phyloP scores from a whole-genome alignment of 2,797 vertebrate genomes.

The Chiloscyllium punctatum region DNA sequence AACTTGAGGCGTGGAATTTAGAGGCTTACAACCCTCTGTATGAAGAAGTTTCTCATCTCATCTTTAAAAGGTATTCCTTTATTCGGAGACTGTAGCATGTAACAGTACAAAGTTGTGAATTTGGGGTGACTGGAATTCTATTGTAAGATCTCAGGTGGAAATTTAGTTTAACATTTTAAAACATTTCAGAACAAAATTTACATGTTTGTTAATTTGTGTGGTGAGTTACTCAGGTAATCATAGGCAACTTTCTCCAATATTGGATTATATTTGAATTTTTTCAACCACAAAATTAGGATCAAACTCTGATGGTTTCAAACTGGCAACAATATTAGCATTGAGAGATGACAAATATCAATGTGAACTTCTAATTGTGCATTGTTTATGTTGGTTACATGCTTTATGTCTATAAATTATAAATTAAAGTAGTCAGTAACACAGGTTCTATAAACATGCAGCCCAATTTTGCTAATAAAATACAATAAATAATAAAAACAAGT shows the following conservation, averaged over 20 bases:
- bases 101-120: not conserved
- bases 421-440: not conserved
- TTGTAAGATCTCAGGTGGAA: not conserved
- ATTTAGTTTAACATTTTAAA: not conserved
- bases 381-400: not conserved
- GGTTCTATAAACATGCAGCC: not conserved
- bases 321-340: not conserved
- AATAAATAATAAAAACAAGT: conserved; percentile 3
- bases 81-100: not conserved
- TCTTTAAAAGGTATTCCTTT: no score
- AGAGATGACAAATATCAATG: not conserved
- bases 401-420: not conserved
- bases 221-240: not conserved
- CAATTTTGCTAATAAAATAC: not conserved
- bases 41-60: not conserved
- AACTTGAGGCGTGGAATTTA: not conserved
- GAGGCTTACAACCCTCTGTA: not conserved
- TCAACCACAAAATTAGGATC: not conserved
- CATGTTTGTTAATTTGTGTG: not conserved
- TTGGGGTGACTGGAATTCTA: not conserved
- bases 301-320: not conserved
- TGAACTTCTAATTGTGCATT: not conserved
- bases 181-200: not conserved
- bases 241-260: not conserved
- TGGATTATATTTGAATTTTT: not conserved